Evolutionary conservation across 2,113 vertebrate species (phyloP), one percentile per base, ranked within the genome.

Genomic region (Channa argus): DNA sequence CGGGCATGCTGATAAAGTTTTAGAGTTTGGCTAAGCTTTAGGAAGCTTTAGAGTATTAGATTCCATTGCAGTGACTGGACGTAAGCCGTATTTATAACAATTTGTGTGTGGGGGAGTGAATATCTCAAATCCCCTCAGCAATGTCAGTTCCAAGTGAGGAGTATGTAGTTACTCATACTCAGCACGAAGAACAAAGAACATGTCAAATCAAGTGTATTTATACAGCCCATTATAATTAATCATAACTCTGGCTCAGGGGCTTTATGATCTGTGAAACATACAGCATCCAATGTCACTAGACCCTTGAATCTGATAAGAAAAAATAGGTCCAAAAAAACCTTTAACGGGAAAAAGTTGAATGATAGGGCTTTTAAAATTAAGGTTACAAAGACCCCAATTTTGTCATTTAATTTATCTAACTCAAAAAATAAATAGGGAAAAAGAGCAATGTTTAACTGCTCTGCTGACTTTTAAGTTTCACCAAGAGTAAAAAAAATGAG

Each of bases 41-140:
- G 24, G 63, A 77, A 51, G 82, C 54, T 75, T 81, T 71, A 63
- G 58, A 62, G 68, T 63, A 81, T 85, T 82, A 72, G 49, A 64
- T 73, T 51, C 24, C 38, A 71, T 71, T 79, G 52, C 73, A 53
- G 54, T 49, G 37, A 82, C 67, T 80, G 63, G 52, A 70, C 62
- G 78, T 61, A 80, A 74, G 61, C 59, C 79, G 55, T 56, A 79
- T 87, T 86, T 75, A 64, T 61, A 72, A 54, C 66, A 66, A 10
- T 75, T 88, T 68, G 62, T 24, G 24, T 24, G 24, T 24, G 24
- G 24, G 14, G 8, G 39, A 55, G 5, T 4, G 71, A 65, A 64
- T 60, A 72, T 80, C 69, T 84, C 5, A 79, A 62, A 84, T 86
- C 82, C 78, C 63, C 65, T 74, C 54, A 60, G 67, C 44, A 11